Evolutionary conservation across 1,140 invertebrate species (phyloP).

Genomic region (Bombus superbus): DNA sequence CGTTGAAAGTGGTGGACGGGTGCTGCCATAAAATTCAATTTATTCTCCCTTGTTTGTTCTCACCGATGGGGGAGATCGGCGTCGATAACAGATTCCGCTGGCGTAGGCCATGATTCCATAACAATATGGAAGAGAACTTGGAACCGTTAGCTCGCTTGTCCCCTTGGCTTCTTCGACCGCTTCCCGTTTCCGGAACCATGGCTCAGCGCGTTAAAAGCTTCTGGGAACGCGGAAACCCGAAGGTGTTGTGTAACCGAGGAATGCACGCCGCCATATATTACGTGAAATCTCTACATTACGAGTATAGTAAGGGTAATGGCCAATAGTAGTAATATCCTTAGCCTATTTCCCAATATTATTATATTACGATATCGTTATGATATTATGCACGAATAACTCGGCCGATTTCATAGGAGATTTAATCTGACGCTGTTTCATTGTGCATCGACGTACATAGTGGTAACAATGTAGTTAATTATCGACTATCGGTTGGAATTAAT

Average conservation of each 20-base stretch:
- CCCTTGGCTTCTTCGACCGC: slow-evolving; percentile 38
- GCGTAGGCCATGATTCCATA: slow-evolving; percentile 47
- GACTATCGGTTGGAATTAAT: slow-evolving; percentile 17
- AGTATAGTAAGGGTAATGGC: background rate
- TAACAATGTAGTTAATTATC: slow-evolving; percentile 18
- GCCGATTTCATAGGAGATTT: background rate
- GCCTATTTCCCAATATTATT: background rate
- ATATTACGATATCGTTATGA: background rate
- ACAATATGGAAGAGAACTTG: slow-evolving; percentile 52
- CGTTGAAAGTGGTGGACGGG: slow-evolving; percentile 1
- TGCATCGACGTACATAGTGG: background rate
- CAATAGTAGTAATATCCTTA: too few relatives aligned
- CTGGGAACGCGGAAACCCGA: slow-evolving; percentile 44
- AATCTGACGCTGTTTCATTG: too few relatives aligned
- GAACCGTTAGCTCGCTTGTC: slow-evolving; percentile 45
- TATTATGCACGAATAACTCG: background rate
- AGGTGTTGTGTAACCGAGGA: slow-evolving; percentile 4
- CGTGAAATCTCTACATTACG: background rate
- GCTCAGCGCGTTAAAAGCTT: slow-evolving; percentile 19
- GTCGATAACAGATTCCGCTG: slow-evolving; percentile 57
- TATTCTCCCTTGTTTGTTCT: slow-evolving; percentile 65
- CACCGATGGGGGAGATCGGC: slow-evolving; percentile 54
- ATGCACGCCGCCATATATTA: background rate
- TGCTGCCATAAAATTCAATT: slow-evolving; percentile 58
- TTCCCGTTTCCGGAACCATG: slow-evolving; percentile 54